These are phyloP conservation scores for Drosophila miranda DNA, from an alignment of 1,140 invertebrate species.

Conservation along the genomic window DNA sequence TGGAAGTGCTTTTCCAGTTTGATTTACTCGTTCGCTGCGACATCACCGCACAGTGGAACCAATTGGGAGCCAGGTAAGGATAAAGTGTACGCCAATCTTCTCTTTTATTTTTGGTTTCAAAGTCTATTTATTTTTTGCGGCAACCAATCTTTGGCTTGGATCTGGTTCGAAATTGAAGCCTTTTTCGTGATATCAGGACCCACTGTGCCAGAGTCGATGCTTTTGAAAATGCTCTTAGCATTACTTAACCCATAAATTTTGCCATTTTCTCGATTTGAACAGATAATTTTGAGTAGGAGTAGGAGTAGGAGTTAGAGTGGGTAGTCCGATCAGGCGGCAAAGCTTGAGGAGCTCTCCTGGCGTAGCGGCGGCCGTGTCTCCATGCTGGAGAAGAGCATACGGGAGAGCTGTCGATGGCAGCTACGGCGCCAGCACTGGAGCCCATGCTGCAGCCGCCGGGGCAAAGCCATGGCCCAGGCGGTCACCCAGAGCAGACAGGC, in stretches of 20 bases:
- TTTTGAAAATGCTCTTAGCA: slow-evolving; percentile 16
- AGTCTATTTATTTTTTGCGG: neutral
- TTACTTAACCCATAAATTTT: slow-evolving; percentile 40
- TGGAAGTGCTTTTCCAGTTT: slow-evolving; percentile 12
- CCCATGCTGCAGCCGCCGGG: slow-evolving; percentile 12
- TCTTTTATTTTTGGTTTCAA: neutral
- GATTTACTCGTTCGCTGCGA: neutral
- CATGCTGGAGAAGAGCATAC: neutral
- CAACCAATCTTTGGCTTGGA: neutral
- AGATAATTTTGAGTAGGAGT: neutral
- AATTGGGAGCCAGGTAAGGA: too few species aligned
- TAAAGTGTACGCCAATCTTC: too few species aligned
- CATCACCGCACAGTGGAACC: too few species aligned
- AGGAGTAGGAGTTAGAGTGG: too few species aligned
- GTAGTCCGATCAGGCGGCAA: slow-evolving; percentile 5
- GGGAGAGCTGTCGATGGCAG: neutral
- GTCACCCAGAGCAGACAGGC: slow-evolving; percentile 60
- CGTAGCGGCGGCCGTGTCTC: neutral
- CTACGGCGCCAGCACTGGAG: slow-evolving; percentile 15
- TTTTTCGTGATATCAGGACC: neutral
- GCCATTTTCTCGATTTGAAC: slow-evolving; percentile 9
- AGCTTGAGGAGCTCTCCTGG: slow-evolving; percentile 1
- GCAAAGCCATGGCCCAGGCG: slow-evolving; percentile 49
- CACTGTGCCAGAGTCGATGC: too few species aligned
- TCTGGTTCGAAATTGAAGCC: too few species aligned